These are phyloP conservation scores for Schizotus pectinicornis DNA, from an alignment of 2,888 invertebrate species.

Conservation along the genomic window DNA sequence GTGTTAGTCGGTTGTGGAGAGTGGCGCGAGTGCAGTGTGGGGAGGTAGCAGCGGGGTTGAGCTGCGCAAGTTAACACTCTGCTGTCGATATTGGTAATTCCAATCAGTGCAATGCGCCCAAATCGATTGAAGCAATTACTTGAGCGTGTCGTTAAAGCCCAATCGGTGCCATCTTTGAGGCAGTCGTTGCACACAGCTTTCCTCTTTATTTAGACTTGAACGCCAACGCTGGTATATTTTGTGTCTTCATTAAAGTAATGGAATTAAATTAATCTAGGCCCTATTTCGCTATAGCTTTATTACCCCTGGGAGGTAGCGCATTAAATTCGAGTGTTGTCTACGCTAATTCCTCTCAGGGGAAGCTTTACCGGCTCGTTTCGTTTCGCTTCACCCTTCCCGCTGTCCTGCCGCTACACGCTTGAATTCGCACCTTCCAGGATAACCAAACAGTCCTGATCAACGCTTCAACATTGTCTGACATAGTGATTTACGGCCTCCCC, in stretches of 20 bases:
- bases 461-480: conserved; percentile 21
- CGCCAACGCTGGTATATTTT: conserved; percentile 53
- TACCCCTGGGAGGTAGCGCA: conserved; percentile 50
- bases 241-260: conserved; percentile 65
- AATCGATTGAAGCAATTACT: conserved; percentile 49
- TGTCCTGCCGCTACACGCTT: conserved; percentile 39
- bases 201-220: conserved; percentile 44
- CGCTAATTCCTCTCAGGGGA: conserved; percentile 56
- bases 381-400: conserved; percentile 39
- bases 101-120: conserved; percentile 47
- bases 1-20: conserved; percentile 11
- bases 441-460: conserved; percentile 28
- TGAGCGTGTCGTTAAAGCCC: conserved; percentile 44
- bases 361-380: conserved; percentile 49
- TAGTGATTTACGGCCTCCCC: conserved; percentile 10
- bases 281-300: conserved; percentile 55
- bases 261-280: conserved; percentile 63
- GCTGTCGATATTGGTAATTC: conserved; percentile 41
- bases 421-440: conserved; percentile 44
- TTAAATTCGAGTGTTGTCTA: conserved; percentile 57
- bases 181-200: conserved; percentile 30
- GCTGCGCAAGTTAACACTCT: conserved; percentile 33
- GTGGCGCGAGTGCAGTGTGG: conserved; percentile 5
- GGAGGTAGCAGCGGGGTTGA: conserved; percentile 1
- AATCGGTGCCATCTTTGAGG: conserved; percentile 28